Evolutionary conservation across 2,888 invertebrate species (phyloP).

Genomic region (Blastobasis adustella): DNA sequence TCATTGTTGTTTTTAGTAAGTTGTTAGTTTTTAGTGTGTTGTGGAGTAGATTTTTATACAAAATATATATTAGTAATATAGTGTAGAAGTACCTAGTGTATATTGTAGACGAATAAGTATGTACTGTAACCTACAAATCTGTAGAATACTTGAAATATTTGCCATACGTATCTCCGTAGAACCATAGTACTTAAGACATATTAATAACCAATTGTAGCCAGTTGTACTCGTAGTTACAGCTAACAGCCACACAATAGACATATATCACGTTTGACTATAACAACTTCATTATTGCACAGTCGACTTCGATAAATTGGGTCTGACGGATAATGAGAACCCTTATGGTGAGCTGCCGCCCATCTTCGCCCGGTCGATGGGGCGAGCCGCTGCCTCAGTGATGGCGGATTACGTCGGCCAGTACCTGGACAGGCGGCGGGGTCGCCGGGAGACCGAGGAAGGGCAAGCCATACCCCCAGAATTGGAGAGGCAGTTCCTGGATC

Average conservation of each 20-base stretch:
- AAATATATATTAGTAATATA: too few relatives aligned
- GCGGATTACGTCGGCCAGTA: slow-evolving; percentile 84
- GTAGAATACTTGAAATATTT: slow-evolving; percentile 3
- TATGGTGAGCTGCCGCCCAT: slow-evolving; percentile 86
- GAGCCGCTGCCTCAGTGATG: slow-evolving; percentile 80
- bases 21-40: too few relatives aligned
- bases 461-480: slow-evolving; percentile 37
- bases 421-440: slow-evolving; percentile 77
- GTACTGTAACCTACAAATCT: not conserved
- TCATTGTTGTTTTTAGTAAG: too few relatives aligned
- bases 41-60: too few relatives aligned
- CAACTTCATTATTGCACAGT: slow-evolving; percentile 62
- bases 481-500: slow-evolving; percentile 47
- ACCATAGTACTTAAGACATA: too few relatives aligned
- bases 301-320: slow-evolving; percentile 88
- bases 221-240: too few relatives aligned
- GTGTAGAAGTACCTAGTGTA: too few relatives aligned
- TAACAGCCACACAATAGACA: too few relatives aligned
- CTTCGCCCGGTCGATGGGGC: slow-evolving; percentile 84
- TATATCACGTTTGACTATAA: too few relatives aligned
- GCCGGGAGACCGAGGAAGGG: slow-evolving; percentile 37
- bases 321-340: slow-evolving; percentile 93
- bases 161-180: too few relatives aligned
- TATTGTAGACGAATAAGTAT: too few relatives aligned
- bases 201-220: too few relatives aligned